Percentiles rank a stretch among this genome's conserved stretches.
Evolutionary conservation across 2,888 invertebrate species (phyloP).

Genomic region (Acronicta leporina): DNA sequence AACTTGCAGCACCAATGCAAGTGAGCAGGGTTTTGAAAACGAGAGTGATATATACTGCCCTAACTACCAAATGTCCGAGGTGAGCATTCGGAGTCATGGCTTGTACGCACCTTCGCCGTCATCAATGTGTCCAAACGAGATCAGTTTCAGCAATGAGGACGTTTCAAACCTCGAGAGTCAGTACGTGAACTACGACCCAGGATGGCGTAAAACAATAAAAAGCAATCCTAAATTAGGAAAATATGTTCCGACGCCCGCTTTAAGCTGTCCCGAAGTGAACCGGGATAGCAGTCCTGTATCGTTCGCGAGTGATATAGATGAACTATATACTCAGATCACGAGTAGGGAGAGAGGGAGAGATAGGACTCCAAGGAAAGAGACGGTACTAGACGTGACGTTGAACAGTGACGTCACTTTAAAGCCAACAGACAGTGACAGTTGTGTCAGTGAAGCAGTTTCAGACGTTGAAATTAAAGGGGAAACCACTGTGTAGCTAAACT

Average conservation of each 20-base stretch:
- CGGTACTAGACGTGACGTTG: constrained; percentile 77
- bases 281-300: constrained; percentile 82
- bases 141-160: constrained; percentile 86
- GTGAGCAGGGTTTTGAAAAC: constrained; percentile 86
- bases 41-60: constrained; percentile 90
- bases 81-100: constrained; percentile 90
- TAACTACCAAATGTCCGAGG: constrained; percentile 90
- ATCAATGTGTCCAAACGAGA: constrained; percentile 86
- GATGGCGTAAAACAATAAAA: constrained; percentile 84
- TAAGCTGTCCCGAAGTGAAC: constrained; percentile 84
- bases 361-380: constrained; percentile 70
- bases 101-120: constrained; percentile 90
- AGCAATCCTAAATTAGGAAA: constrained; percentile 80
- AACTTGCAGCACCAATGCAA: constrained; percentile 83
- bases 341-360: constrained; percentile 81
- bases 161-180: constrained; percentile 86
- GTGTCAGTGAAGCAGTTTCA: constrained; percentile 84
- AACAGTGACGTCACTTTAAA: constrained; percentile 84
- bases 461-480: constrained; percentile 79
- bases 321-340: constrained; percentile 92
- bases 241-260: constrained; percentile 80
- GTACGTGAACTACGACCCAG: constrained; percentile 89
- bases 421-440: constrained; percentile 83
- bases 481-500: constrained; percentile 72
- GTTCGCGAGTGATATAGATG: constrained; percentile 90